A percentile compares a stretch with the other conserved stretches of the same genome.
These are phyloP conservation scores for Oncorhynchus clarkii DNA, from an alignment of 2,113 vertebrate species.

Conservation along the genomic window DNA sequence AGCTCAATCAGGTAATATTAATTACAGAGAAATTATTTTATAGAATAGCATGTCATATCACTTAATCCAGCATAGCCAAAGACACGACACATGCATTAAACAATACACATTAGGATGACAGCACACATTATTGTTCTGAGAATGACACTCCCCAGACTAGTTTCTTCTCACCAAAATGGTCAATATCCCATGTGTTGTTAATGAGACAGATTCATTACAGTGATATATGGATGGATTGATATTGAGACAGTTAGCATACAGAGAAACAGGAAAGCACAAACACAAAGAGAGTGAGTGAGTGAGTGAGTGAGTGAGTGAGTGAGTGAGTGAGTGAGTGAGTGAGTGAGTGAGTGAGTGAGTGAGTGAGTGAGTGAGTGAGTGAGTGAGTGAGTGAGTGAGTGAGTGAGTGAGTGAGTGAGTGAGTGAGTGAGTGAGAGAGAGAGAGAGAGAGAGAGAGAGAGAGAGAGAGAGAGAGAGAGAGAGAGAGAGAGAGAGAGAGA, in stretches of 20 bases:
- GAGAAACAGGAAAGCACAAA: background rate
- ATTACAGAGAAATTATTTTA: too few relatives aligned
- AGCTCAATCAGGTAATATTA: too few relatives aligned
- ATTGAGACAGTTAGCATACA: background rate
- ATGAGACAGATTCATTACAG: background rate
- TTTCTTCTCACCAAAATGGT: background rate
- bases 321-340: too few relatives aligned
- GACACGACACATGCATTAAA: too few relatives aligned
- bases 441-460: background rate
- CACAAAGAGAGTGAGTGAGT: too few relatives aligned
- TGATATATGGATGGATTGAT: background rate
- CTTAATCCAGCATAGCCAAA: too few relatives aligned
- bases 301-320: too few relatives aligned
- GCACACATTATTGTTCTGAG: background rate
- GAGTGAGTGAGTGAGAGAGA: background rate
- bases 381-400: too few relatives aligned
- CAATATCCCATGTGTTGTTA: background rate
- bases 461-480: background rate
- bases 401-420: too few relatives aligned
- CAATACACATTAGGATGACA: background rate
- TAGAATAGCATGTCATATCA: too few relatives aligned
- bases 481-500: background rate
- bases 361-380: too few relatives aligned
- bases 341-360: too few relatives aligned
- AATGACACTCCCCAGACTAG: background rate